These are phyloP conservation scores for Tenthredo mesomela DNA, from an alignment of 2,888 invertebrate genomes.

Conservation along the genomic window DNA sequence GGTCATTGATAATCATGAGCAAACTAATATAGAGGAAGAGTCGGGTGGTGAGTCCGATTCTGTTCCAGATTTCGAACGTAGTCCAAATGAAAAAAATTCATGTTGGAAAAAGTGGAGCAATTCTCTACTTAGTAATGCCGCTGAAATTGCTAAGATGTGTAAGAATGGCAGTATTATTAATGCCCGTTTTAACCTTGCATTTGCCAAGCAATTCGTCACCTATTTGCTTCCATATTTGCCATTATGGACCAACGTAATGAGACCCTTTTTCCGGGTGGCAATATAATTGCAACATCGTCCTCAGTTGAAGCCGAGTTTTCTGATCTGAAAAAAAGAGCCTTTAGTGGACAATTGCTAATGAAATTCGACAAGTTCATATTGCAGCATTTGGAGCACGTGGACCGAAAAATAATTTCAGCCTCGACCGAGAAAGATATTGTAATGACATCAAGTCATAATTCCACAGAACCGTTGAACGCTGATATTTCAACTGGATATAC, in stretches of 20 bases:
- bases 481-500: too few relatives aligned
- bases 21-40: constrained; percentile 1
- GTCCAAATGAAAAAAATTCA: neutral
- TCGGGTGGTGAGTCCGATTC: constrained; percentile 7
- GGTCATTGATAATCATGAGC: neutral
- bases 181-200: constrained; percentile 55
- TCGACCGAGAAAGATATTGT: too few relatives aligned
- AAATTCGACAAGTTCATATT: constrained; percentile 47
- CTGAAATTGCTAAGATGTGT: constrained; percentile 45
- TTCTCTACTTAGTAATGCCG: constrained; percentile 42
- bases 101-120: constrained; percentile 56
- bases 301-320: constrained; percentile 50
- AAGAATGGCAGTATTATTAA: constrained; percentile 55
- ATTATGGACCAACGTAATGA: constrained; percentile 56
- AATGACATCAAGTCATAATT: too few relatives aligned
- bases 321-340: constrained; percentile 47
- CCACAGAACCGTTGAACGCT: too few relatives aligned
- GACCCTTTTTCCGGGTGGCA: constrained; percentile 46
- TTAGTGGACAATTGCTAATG: constrained; percentile 51
- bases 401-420: constrained; percentile 35
- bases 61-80: neutral
- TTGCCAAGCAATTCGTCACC: constrained; percentile 51
- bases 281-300: constrained; percentile 32
- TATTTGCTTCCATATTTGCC: constrained; percentile 56
- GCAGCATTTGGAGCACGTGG: constrained; percentile 45